Evolutionary conservation across 2,888 invertebrate species (phyloP), one percentile per base, ranked within the genome.

Genomic region (Brachyopa scutellaris): DNA sequence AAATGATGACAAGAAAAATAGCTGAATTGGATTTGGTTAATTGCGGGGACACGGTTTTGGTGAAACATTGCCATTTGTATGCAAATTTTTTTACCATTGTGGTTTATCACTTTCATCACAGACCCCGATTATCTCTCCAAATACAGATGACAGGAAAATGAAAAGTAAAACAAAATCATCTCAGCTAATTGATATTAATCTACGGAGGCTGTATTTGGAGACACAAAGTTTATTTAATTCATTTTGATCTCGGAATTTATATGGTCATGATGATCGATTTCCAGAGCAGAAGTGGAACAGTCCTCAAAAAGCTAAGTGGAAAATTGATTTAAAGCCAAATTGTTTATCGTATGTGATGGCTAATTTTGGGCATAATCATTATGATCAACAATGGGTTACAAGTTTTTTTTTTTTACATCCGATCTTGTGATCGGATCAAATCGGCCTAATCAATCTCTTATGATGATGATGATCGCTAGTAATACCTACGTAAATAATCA

Each of bases 241-340:
- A 69, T 78, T 80, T 73, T 40, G 45, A 57, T 55, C n/a, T n/a
- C 40, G 19, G 55, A 74, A 69, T 80, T 80, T 80, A n/a, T n/a
- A 73, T 74, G 79, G 79, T 74, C 79, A 74, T 67, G 74, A 55
- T 74, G 62, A 80, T 74, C 79, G 74, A 80, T 74, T 61, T 49
- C 13, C 6, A 26, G 33, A 69, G 33, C 55, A 49, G 69, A 67
- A 67, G 69, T 74, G 47, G 74, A 57, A 74, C 62, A 62, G 33
- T 57, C 61, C 33, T 47, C 42, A 51, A 64, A 40, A 13, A 51
- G 21, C 40, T 31, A 31, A 55, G 47, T 69, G 69, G 64, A 70
- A 36, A 77, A 57, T 40, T 23, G 51, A 59, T 67, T 67, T 53
- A 55, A 59, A 49, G 42, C 29, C 15, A 42, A 67, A 62, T 61